Conservation (phyloP, 2,113 vertebrate genomes). For the Lates calcarifer region DNA sequence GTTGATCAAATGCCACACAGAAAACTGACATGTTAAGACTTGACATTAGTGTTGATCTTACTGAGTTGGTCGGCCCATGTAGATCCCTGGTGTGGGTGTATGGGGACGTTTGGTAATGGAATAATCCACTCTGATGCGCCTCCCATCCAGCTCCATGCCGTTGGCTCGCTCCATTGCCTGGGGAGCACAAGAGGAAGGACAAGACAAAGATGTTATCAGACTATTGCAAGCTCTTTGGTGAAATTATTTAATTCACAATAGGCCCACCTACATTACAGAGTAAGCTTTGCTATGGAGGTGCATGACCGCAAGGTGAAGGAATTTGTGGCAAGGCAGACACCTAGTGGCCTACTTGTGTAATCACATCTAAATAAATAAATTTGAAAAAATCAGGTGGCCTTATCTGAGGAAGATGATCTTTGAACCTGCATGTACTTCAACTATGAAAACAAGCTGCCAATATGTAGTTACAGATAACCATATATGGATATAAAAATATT, state of each 20-base stretch:
- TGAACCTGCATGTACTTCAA: neutral
- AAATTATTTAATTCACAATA: constrained; percentile 22
- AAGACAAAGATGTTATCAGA: constrained; percentile 8
- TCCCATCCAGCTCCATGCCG: constrained; percentile 95
- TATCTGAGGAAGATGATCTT: neutral
- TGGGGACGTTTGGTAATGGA: constrained; percentile 96
- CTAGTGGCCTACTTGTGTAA: constrained; percentile 65
- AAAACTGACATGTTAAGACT: neutral
- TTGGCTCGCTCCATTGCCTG: constrained; percentile 95
- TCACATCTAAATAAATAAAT: constrained; percentile 26
- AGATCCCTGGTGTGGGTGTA: constrained; percentile 94
- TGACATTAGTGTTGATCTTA: constrained; percentile 63
- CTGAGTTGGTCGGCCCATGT: constrained; percentile 95
- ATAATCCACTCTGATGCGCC: constrained; percentile 93
- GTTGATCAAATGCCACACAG: neutral
- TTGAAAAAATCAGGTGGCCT: neutral
- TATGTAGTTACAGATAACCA: neutral
- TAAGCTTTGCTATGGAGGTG: neutral
- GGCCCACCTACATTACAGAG: neutral
- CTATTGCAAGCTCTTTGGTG: neutral
- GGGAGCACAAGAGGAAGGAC: constrained; percentile 23
- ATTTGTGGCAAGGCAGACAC: constrained; percentile 62
- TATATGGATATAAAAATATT: neutral
- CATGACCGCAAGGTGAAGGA: neutral
- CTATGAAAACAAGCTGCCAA: neutral